A percentile compares a stretch with the other conserved stretches of the same genome.
Conservation (phyloP, 2,888 invertebrate species). For the Drosophila quinaria region DNA sequence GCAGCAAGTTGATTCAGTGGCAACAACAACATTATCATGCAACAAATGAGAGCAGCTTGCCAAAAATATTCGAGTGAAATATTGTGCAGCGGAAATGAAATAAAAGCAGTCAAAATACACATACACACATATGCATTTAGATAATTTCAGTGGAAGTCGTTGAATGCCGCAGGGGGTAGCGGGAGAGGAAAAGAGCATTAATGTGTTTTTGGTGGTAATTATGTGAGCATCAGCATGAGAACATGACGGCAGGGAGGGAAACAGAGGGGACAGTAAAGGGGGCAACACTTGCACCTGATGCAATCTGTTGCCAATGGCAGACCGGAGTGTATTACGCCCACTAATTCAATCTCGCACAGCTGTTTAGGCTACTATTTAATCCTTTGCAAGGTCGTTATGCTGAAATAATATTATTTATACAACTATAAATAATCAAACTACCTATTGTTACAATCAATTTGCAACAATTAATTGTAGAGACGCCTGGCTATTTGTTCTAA, state of each 20-base stretch:
- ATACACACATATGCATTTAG: neutral
- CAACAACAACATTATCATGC: slow-evolving; percentile 13
- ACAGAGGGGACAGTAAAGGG: slow-evolving; percentile 6
- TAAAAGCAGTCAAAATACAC: slow-evolving; percentile 50
- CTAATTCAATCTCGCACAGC: slow-evolving; percentile 10
- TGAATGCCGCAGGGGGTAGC: slow-evolving; percentile 19
- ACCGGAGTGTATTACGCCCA: neutral
- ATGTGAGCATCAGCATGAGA: slow-evolving; percentile 54
- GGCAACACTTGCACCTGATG: slow-evolving; percentile 17
- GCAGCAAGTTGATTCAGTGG: slow-evolving; percentile 58
- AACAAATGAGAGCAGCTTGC: slow-evolving; percentile 42
- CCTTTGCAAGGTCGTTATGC: no score
- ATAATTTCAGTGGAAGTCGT: slow-evolving; percentile 13
- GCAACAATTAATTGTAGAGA: no score
- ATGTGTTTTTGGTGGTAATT: slow-evolving; percentile 67
- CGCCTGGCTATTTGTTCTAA: no score
- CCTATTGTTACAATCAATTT: no score
- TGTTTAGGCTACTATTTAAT: neutral
- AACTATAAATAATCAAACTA: no score
- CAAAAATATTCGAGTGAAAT: slow-evolving; percentile 54
- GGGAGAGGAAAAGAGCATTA: slow-evolving; percentile 44
- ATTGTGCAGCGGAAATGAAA: slow-evolving; percentile 61
- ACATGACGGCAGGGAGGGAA: slow-evolving; percentile 12
- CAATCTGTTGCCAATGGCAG: slow-evolving; percentile 33
- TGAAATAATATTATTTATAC: no score